phyloP scores from a whole-genome alignment of 2,888 invertebrate species.

The Anticlea derivata region DNA sequence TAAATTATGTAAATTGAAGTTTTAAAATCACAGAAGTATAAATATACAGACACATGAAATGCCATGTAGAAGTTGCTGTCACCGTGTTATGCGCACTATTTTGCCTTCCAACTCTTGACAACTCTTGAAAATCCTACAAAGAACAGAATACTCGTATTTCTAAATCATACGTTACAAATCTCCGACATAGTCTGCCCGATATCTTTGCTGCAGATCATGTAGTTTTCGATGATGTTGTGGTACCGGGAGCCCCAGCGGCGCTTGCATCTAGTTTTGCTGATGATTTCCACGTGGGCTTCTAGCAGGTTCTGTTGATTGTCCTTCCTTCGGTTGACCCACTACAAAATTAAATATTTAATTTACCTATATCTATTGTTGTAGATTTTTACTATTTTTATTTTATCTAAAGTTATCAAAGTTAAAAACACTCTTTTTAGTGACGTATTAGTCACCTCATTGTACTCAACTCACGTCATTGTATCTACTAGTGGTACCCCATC shows the following conservation, averaged over 20 bases:
- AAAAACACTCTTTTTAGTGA: too few species aligned
- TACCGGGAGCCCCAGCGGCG: conserved; percentile 69
- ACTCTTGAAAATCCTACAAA: too few species aligned
- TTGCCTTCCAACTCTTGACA: too few species aligned
- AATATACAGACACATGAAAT: too few species aligned
- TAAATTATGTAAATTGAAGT: too few species aligned
- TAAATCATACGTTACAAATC: conserved; percentile 68
- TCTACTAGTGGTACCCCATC: conserved; percentile 67
- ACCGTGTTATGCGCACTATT: too few species aligned
- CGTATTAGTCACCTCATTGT: too few species aligned
- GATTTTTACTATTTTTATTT: too few species aligned
- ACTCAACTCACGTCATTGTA: conserved; percentile 63
- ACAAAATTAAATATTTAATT: conserved; percentile 7
- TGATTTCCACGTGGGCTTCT: conserved; percentile 63
- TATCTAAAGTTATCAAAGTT: too few species aligned
- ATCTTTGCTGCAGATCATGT: conserved; percentile 74
- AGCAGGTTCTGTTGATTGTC: conserved; percentile 64
- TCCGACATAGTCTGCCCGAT: conserved; percentile 73
- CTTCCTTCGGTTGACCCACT: conserved; percentile 67
- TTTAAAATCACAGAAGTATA: too few species aligned
- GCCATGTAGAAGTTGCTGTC: too few species aligned
- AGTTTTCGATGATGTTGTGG: conserved; percentile 72
- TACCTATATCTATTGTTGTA: neutral
- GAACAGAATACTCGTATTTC: too few species aligned
- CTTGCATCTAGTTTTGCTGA: conserved; percentile 64